Percentiles rank a stretch among this genome's conserved stretches.
phyloP scores from a whole-genome alignment of 2,888 invertebrate genomes.

The Agrochola macilenta region DNA sequence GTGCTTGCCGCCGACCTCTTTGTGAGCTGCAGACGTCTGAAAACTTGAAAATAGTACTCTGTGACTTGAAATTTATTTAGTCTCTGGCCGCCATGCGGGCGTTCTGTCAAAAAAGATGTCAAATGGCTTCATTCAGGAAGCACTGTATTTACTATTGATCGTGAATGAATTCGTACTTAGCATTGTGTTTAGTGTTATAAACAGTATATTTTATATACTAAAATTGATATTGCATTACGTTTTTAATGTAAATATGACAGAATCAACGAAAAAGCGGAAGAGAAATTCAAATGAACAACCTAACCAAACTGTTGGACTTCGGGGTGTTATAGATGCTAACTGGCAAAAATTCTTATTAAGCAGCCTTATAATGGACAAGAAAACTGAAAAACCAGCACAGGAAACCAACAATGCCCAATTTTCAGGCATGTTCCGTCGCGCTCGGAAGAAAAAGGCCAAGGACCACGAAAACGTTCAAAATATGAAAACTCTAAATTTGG shows the following conservation, averaged over 20 bases:
- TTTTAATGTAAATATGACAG: constrained; percentile 82
- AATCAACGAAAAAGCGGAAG: constrained; percentile 81
- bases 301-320: constrained; percentile 78
- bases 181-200: constrained; percentile 69
- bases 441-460: constrained; percentile 79
- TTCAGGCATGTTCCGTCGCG: constrained; percentile 82
- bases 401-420: constrained; percentile 75
- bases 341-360: constrained; percentile 85
- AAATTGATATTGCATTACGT: constrained; percentile 70
- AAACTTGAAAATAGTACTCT: neutral
- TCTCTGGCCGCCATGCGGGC: constrained; percentile 65
- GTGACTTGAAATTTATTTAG: constrained; percentile 14
- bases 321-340: constrained; percentile 84
- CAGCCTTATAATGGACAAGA: constrained; percentile 79
- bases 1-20: neutral
- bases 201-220: constrained; percentile 67
- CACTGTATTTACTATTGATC: constrained; percentile 78
- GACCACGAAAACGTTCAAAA: constrained; percentile 59
- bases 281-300: constrained; percentile 70
- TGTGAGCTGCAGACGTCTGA: neutral
- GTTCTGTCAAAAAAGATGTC: constrained; percentile 78
- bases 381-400: constrained; percentile 74
- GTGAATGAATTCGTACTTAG: constrained; percentile 77
- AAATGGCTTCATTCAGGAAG: constrained; percentile 74
- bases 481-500: constrained; percentile 61